Evolutionary conservation across 92 coral and sea anemone genomes (phyloP), one percentile per base, ranked within the genome.

Genomic region (Parazoanthus darwini): DNA sequence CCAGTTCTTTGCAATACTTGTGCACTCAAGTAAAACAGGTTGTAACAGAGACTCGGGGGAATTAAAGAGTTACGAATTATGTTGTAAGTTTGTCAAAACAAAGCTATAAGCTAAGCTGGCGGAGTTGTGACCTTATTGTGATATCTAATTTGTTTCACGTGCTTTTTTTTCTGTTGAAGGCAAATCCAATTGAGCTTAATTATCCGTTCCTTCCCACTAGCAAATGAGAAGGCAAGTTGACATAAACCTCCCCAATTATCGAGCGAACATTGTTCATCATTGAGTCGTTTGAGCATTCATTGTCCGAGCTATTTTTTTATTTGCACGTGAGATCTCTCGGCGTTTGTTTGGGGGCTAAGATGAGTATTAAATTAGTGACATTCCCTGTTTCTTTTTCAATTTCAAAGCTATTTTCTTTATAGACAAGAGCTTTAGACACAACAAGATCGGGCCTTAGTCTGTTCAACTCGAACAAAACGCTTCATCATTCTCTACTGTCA

Each of bases 101-200:
- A 84, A 84, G 26, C 79, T 2, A 39, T 29, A 9, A 25, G 14
- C 66, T 26, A 20, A 6, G 79, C 78, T 84, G 1, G 29, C 15
- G 16, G 65, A 14, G 65, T 50, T 46, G 79, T 83, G 87, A 83
- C 26, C 67, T 42, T 51, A 67, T 68, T 83, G 78, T 83, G 18
- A 33, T 35, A 14, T 7, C 68, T 84, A 84, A 84, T 84, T 84
- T 50, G 68, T 36, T 33, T 84, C 87, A 84, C 79, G 87, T 84
- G 87, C 78, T 72, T 84, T 51, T 26, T 29, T 71, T 63, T 25
- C 66, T 48, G 71, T 33, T 9, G 38, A 84, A 33, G 39, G 43
- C 68, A 84, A 71, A 84, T 71, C 87, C 87, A 84, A 84, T 84
- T 84, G 87, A 72, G 1, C 10, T 71, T 84, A 84, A 71, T 84